Conservation (phyloP, 2,113 vertebrate species). For the Lampris incognitus region DNA sequence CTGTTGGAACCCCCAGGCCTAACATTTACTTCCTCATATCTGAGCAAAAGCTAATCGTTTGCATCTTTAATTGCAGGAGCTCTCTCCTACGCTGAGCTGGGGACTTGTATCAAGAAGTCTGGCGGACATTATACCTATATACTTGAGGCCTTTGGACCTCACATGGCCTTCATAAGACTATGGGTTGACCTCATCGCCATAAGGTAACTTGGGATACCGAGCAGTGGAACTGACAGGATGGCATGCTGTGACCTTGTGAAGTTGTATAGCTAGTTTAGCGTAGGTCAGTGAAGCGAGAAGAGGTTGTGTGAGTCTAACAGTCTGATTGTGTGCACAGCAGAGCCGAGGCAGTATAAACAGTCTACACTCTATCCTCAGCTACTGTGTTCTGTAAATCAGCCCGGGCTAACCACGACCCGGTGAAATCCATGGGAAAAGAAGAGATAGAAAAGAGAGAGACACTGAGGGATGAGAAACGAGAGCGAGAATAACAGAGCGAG, state of each 20-base stretch:
- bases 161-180: slow-evolving; percentile 91
- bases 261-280: not conserved
- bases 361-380: slow-evolving; percentile 47
- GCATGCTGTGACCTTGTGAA: too few species aligned
- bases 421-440: slow-evolving; percentile 64
- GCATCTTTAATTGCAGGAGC: slow-evolving; percentile 83
- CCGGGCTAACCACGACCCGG: slow-evolving; percentile 20
- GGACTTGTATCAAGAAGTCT: slow-evolving; percentile 95
- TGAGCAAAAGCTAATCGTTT: slow-evolving; percentile 16
- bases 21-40: not conserved
- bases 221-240: not conserved
- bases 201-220: slow-evolving; percentile 80
- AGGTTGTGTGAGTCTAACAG: not conserved
- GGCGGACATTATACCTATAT: slow-evolving; percentile 97
- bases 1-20: not conserved
- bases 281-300: not conserved
- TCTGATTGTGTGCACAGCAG: slow-evolving; percentile 43
- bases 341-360: slow-evolving; percentile 55
- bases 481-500: slow-evolving; percentile 32
- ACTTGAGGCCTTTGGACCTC: slow-evolving; percentile 93
- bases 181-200: slow-evolving; percentile 94
- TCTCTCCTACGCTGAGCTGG: slow-evolving; percentile 93
- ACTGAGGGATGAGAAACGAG: slow-evolving; percentile 53
- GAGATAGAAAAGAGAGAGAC: slow-evolving; percentile 23
- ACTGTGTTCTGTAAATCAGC: slow-evolving; percentile 36